Base-by-base conservation (phyloP, 2,797 vertebrate genomes). In the Masticophis lateralis region DNA sequence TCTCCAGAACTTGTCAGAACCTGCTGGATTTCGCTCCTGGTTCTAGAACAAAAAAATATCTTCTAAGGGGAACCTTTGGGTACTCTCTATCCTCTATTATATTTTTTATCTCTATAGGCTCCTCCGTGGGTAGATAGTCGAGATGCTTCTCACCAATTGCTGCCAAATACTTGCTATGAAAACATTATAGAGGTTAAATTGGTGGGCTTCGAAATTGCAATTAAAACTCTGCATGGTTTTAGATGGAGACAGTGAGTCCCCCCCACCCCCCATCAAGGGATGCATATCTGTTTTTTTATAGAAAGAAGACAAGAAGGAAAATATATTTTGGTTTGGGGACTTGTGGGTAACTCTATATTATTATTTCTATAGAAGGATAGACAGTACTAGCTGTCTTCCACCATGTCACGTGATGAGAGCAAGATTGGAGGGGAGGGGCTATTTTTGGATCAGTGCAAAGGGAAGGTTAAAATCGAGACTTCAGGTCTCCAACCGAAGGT, bases 261-360 rank as follows among this genome's bases (percentile, higher is more conserved):
- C 1, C 2, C 2, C 8, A 0, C 59, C 25, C 60, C 3, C 25
- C 2, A 0, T 2, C 1, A 9, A 20, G 16, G 32, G 3, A 74
- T 74, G 20, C 9, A 25, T 43, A 43, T 43, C 74, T 83, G 25
- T 79, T 20, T 32, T 74, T 79, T 18, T 18, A 43, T 83, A 83
- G 74, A 79, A 43, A 11, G 9, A 43, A 43, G 37, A 83, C 37
- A 25, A 43, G 37, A 79, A 43, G 74, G 9, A 79, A 43, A 11
- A 8, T 79, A 79, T 43, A 22, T 43, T 79, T 43, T 43, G 37
- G 37, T 43, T 79, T 22, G 0, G 18, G 20, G 18, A 47, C 9
- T 83, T 25, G 37, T 11, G 74, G 74, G 37, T 12, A 83, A 83
- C 74, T 83, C 74, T 79, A 79, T 10, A 22, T 43, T 79, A 43